A percentile compares a stretch with the other conserved stretches of the same genome.
Evolutionary conservation across 2,888 invertebrate species (phyloP).

Genomic region (Cheilosia grossa): DNA sequence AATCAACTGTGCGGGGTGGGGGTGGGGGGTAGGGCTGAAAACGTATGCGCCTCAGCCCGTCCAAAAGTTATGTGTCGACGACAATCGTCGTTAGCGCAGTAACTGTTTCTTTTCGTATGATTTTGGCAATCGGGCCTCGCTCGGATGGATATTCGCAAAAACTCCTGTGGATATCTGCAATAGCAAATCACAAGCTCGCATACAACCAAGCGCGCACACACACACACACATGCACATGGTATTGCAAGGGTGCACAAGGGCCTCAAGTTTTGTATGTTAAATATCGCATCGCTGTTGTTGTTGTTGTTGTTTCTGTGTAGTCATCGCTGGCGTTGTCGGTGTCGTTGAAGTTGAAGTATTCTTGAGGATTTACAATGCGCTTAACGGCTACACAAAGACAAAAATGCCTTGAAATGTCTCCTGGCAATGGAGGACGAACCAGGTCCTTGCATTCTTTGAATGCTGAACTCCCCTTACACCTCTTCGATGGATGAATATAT

Average conservation of each 20-base stretch:
- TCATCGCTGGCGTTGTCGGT: conserved; percentile 37
- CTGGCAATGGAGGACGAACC: conserved; percentile 58
- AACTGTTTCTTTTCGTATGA: conserved; percentile 70
- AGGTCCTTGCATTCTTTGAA: conserved; percentile 68
- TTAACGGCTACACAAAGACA: conserved; percentile 66
- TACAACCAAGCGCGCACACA: conserved; percentile 7
- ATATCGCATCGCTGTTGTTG: conserved; percentile 62
- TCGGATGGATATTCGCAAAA: conserved; percentile 69
- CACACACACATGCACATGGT: conserved; percentile 20
- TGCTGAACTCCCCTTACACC: conserved; percentile 39
- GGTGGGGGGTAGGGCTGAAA: not conserved
- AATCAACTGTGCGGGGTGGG: not conserved
- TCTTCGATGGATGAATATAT: conserved; percentile 60
- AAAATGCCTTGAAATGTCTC: conserved; percentile 63
- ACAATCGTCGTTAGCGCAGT: conserved; percentile 54
- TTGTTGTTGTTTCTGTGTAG: conserved; percentile 3
- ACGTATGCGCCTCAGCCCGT: not conserved
- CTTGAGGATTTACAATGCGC: conserved; percentile 75
- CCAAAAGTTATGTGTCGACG: conserved; percentile 35
- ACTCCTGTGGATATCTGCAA: conserved; percentile 75
- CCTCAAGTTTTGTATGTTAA: conserved; percentile 64
- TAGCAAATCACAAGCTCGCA: conserved; percentile 69
- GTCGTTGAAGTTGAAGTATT: conserved; percentile 74
- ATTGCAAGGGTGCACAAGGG: conserved; percentile 50
- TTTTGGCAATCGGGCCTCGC: conserved; percentile 67